These are phyloP conservation scores for Microcebus murinus DNA, from an alignment of 2,113 vertebrate genomes.

Conservation along the genomic window DNA sequence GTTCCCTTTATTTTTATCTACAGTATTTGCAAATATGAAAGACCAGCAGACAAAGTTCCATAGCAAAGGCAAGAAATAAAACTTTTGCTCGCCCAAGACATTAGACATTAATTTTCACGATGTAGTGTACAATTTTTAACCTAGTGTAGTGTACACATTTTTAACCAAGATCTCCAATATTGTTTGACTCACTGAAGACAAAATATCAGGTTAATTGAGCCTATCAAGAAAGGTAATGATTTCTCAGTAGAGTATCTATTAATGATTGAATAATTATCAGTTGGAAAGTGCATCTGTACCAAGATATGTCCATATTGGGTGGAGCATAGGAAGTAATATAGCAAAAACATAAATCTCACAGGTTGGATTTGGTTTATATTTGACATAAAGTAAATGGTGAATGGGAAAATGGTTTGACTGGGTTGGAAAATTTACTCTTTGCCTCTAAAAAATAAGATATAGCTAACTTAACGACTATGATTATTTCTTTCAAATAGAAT, in stretches of 20 bases:
- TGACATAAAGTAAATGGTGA: background rate
- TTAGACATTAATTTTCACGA: background rate
- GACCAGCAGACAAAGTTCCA: background rate
- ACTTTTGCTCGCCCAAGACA: background rate
- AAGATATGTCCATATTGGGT: background rate
- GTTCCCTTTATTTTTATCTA: conserved; percentile 13
- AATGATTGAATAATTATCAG: conserved; percentile 36
- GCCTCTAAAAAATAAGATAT: background rate
- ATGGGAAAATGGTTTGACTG: background rate
- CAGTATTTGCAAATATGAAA: conserved; percentile 32
- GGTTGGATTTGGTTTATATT: background rate
- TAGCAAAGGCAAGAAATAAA: conserved; percentile 24
- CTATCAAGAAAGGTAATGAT: conserved; percentile 32
- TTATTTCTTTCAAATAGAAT: conserved; percentile 9
- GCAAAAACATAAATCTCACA: background rate
- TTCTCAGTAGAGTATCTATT: conserved; percentile 38
- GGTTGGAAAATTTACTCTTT: background rate
- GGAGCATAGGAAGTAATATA: background rate
- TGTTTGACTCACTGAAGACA: background rate
- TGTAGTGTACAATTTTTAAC: background rate
- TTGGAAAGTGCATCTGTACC: background rate
- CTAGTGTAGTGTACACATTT: background rate
- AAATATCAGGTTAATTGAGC: conserved; percentile 38
- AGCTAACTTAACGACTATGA: background rate
- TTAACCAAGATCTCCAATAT: background rate